phyloP scores from a whole-genome alignment of 2,888 invertebrate genomes.

The Nebria salina region DNA sequence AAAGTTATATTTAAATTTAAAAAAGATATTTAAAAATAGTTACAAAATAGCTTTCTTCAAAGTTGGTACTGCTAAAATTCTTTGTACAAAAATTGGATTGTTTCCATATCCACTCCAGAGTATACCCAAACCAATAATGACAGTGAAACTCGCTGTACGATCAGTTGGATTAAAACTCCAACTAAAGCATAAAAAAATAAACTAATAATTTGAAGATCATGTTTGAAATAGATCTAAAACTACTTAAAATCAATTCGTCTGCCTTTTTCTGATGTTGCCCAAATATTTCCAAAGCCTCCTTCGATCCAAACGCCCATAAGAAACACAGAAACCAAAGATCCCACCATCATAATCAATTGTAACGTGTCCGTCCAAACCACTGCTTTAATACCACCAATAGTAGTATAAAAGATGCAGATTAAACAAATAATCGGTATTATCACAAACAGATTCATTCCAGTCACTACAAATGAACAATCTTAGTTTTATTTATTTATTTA shows the following conservation, averaged over 20 bases:
- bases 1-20: not conserved
- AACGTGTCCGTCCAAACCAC: conserved; percentile 61
- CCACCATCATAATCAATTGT: conserved; percentile 59
- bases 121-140: conserved; percentile 66
- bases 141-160: conserved; percentile 70
- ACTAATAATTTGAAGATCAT: not conserved
- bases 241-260: conserved; percentile 59
- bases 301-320: conserved; percentile 57
- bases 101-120: conserved; percentile 65
- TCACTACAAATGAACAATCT: conserved; percentile 65
- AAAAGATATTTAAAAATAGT: conserved; percentile 33
- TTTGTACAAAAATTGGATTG: conserved; percentile 69
- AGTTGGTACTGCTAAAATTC: conserved; percentile 68
- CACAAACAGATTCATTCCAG: conserved; percentile 70
- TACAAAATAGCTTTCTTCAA: conserved; percentile 65
- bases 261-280: conserved; percentile 54
- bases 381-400: conserved; percentile 64
- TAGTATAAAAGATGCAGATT: conserved; percentile 77
- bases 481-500: not conserved
- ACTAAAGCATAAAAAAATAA: conserved; percentile 59
- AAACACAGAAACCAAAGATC: conserved; percentile 56
- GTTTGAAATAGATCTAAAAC: conserved; percentile 19
- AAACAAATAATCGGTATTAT: conserved; percentile 72
- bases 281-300: conserved; percentile 57
- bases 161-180: conserved; percentile 68